Percentiles rank a stretch among this genome's conserved stretches.
phyloP scores from a whole-genome alignment of 2,797 vertebrate genomes.

The Kryptolebias ocellatus region DNA sequence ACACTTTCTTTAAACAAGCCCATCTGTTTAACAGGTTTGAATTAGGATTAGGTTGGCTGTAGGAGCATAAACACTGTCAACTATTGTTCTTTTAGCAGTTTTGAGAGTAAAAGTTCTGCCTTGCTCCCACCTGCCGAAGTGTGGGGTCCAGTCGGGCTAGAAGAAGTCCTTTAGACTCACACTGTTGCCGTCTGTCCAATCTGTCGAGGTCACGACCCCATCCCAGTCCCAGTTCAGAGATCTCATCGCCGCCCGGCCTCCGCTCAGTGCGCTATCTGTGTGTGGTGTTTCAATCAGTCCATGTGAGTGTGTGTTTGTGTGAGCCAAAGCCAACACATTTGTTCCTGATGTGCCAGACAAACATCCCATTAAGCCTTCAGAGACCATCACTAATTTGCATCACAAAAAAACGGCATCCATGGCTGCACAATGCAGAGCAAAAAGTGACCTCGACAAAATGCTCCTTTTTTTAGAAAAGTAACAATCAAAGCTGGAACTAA shows the following conservation, averaged over 20 bases:
- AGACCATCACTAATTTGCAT: constrained; percentile 69
- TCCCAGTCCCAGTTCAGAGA: constrained; percentile 28
- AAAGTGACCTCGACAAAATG: constrained; percentile 29
- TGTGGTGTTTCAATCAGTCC: constrained; percentile 41
- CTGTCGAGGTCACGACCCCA: constrained; percentile 53
- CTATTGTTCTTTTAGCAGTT: constrained; percentile 30
- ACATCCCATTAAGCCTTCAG: constrained; percentile 60
- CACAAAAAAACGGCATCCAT: constrained; percentile 59
- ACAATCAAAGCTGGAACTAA: constrained; percentile 39
- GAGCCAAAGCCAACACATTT: constrained; percentile 63
- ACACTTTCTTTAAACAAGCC: constrained; percentile 17
- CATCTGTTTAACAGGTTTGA: constrained; percentile 23
- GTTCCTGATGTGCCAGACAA: constrained; percentile 66
- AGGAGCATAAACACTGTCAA: constrained; percentile 31
- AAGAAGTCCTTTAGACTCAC: constrained; percentile 30
- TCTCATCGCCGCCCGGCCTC: constrained; percentile 32
- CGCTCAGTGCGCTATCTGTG: constrained; percentile 35
- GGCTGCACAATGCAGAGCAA: constrained; percentile 31
- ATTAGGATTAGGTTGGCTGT: constrained; percentile 16
- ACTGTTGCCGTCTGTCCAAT: constrained; percentile 37
- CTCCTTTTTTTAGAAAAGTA: constrained; percentile 45
- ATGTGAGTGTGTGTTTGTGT: constrained; percentile 12
- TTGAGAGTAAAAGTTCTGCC: constrained; percentile 21
- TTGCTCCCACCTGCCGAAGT: constrained; percentile 41
- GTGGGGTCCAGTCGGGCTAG: constrained; percentile 31